Percentiles rank a stretch among this genome's conserved stretches.
Evolutionary conservation across 2,888 invertebrate species (phyloP).

Genomic region (Nemurella pictetii): DNA sequence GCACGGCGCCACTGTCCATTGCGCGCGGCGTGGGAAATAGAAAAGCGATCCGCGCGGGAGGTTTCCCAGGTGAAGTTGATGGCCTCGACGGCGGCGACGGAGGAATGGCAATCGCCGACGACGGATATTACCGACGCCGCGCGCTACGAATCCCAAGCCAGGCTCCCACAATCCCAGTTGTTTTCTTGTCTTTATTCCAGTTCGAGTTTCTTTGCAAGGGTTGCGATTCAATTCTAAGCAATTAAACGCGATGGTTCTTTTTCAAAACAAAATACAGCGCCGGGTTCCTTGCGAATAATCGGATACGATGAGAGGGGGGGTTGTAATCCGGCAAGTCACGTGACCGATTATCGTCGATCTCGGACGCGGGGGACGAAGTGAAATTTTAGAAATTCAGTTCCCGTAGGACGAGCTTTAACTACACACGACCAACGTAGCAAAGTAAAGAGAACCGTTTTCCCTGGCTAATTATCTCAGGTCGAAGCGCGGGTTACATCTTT

Average conservation of each 20-base stretch:
- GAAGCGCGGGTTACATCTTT: background rate
- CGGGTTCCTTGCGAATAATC: too few relatives aligned
- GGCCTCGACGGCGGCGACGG: background rate
- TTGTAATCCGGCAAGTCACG: too few relatives aligned
- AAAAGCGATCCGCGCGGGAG: background rate
- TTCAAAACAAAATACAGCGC: too few relatives aligned
- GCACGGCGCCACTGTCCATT: too few relatives aligned
- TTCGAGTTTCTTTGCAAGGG: too few relatives aligned
- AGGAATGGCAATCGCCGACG: background rate
- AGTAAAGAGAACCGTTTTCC: background rate
- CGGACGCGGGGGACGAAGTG: background rate
- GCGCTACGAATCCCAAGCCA: background rate
- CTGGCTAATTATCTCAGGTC: background rate
- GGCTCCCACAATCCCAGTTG: too few relatives aligned
- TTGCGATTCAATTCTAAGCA: too few relatives aligned
- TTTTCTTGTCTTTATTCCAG: too few relatives aligned
- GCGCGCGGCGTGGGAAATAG: background rate
- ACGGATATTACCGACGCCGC: background rate
- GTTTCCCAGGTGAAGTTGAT: background rate
- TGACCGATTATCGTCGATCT: too few relatives aligned
- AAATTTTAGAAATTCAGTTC: background rate
- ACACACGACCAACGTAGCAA: background rate
- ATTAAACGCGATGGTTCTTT: too few relatives aligned
- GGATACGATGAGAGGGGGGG: too few relatives aligned
- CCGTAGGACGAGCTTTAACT: background rate